Evolutionary conservation across 2,888 invertebrate genomes (phyloP).

Genomic region (Seira sanloemensis): DNA sequence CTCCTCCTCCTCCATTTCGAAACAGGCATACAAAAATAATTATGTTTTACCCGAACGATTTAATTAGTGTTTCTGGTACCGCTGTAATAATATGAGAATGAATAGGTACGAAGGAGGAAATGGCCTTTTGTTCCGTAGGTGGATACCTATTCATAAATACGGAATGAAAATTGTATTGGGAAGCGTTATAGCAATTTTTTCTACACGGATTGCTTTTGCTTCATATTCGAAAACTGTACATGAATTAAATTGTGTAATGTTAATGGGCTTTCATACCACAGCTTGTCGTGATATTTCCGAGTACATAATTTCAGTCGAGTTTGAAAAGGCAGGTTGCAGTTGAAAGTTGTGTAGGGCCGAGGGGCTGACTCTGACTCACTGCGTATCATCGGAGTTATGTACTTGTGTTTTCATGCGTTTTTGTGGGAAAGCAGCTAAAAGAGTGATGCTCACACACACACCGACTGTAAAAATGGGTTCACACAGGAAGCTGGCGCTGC

Average conservation of each 20-base stretch:
- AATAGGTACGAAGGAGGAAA: slow-evolving; percentile 12
- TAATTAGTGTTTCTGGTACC: slow-evolving; percentile 31
- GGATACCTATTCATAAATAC: slow-evolving; percentile 41
- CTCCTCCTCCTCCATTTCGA: slow-evolving; percentile 2
- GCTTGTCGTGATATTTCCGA: neutral
- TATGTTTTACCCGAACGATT: slow-evolving; percentile 27
- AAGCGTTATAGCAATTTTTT: neutral
- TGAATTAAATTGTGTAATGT: slow-evolving; percentile 6
- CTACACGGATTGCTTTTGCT: neutral
- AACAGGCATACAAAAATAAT: neutral
- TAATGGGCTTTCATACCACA: neutral
- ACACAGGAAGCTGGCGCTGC: slow-evolving; percentile 36
- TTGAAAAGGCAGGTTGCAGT: neutral
- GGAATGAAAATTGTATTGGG: neutral
- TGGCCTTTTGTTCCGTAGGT: slow-evolving; percentile 29
- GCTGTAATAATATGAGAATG: slow-evolving; percentile 9
- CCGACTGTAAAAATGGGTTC: slow-evolving; percentile 20
- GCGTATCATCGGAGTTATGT: neutral
- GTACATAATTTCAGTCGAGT: neutral
- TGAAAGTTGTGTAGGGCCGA: neutral
- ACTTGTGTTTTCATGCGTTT: neutral
- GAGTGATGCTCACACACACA: too few species aligned
- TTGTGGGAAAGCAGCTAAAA: slow-evolving; percentile 4
- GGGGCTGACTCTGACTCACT: neutral
- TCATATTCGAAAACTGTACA: neutral